phyloP scores from a whole-genome alignment of 2,113 vertebrate genomes.

The Limnothrissa miodon region DNA sequence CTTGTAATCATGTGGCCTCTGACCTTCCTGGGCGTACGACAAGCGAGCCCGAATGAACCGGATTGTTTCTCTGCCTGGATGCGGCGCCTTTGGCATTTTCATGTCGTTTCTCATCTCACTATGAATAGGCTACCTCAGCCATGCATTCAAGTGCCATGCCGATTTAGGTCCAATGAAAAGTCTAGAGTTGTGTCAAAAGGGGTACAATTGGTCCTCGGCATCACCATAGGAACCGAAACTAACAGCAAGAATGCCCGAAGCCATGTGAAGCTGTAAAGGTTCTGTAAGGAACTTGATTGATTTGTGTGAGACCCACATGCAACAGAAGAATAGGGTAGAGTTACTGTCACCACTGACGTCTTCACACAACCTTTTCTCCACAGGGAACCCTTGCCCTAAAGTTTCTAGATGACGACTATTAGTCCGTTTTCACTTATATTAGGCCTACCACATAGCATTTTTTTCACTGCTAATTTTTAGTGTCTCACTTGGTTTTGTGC shows the following conservation, averaged over 20 bases:
- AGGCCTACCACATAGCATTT: too few relatives aligned
- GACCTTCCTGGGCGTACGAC: neutral
- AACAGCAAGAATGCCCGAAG: conserved; percentile 7
- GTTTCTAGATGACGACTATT: neutral
- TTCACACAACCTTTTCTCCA: conserved; percentile 11
- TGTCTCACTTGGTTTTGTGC: too few relatives aligned
- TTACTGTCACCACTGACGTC: conserved; percentile 19
- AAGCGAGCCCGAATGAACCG: neutral
- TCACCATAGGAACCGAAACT: neutral
- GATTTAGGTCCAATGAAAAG: neutral
- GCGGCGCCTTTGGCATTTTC: neutral
- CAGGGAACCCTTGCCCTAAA: neutral
- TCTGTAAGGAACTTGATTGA: conserved; percentile 9
- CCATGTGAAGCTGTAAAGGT: conserved; percentile 15
- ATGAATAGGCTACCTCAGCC: conserved; percentile 11
- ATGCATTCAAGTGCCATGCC: neutral
- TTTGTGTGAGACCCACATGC: conserved; percentile 12
- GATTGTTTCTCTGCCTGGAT: neutral
- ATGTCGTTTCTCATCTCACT: conserved; percentile 11
- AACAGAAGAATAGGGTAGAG: conserved; percentile 3
- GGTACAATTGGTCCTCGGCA: conserved; percentile 3
- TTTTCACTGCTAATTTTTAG: too few relatives aligned
- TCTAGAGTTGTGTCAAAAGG: conserved; percentile 4
- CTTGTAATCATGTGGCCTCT: conserved; percentile 3
- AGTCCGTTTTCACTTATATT: too few relatives aligned